phyloP scores from a whole-genome alignment of 2,888 invertebrate genomes.

The Pammene aurita region DNA sequence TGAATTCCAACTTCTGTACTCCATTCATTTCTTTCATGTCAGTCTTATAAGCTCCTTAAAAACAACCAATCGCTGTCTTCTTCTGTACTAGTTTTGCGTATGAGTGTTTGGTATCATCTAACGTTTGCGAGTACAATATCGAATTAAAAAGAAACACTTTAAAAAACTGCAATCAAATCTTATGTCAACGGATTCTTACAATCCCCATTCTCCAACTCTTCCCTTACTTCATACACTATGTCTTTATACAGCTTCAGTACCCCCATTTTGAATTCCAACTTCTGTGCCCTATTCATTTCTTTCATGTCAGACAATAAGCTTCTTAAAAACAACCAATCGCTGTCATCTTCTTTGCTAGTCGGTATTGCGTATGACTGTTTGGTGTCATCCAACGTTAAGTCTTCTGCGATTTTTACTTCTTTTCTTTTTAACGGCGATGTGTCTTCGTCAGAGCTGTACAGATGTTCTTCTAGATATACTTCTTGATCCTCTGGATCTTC shows the following conservation, averaged over 20 bases:
- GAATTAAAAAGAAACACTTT: too few species aligned
- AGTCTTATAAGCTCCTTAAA: conserved; percentile 17
- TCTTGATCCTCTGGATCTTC: conserved; percentile 14
- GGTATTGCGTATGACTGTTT: background rate
- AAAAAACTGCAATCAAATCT: too few species aligned
- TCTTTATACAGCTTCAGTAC: conserved; percentile 28
- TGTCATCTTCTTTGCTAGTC: background rate
- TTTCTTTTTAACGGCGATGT: conserved; percentile 1
- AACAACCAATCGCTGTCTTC: conserved; percentile 24
- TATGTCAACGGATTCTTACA: conserved; percentile 19
- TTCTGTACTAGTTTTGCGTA: background rate
- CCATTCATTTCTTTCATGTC: conserved; percentile 23
- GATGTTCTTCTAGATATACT: conserved; percentile 23
- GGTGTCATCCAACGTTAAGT: background rate
- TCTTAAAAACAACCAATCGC: conserved; percentile 28
- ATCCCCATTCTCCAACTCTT: background rate
- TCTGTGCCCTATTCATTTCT: conserved; percentile 18
- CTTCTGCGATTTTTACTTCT: background rate
- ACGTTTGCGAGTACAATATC: too few species aligned
- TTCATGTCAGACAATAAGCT: conserved; percentile 27
- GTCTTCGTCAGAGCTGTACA: conserved; percentile 16
- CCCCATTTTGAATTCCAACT: conserved; percentile 32
- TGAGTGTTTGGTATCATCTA: background rate
- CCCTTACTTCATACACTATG: conserved; percentile 2
- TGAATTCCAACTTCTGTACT: conserved; percentile 30